These are phyloP conservation scores for Eulemur mongoz DNA, from an alignment of 2,797 vertebrate genomes.

Conservation along the genomic window DNA sequence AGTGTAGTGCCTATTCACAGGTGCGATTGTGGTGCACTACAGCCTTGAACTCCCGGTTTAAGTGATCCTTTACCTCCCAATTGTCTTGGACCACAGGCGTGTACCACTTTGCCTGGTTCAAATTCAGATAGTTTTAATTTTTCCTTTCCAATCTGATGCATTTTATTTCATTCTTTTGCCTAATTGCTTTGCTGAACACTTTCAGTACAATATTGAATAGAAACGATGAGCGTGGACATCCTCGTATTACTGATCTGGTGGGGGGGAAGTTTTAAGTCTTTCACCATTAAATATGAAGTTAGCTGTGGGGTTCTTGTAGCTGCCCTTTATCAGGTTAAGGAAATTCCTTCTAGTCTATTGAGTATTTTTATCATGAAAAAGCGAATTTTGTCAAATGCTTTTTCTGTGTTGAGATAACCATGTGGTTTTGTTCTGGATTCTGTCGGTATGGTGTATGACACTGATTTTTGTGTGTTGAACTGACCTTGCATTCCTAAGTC, in stretches of 20 bases:
- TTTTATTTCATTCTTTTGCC: not conserved
- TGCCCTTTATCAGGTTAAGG: not conserved
- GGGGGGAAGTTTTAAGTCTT: not conserved
- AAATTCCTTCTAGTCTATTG: not conserved
- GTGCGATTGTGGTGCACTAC: no score
- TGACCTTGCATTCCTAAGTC: not conserved
- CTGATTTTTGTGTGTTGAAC: not conserved
- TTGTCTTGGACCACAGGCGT: no score
- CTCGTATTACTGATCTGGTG: not conserved
- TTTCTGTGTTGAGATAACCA: not conserved
- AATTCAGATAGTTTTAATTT: not conserved
- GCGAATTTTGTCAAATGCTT: not conserved
- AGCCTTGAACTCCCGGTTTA: no score
- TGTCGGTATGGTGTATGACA: not conserved
- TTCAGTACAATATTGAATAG: not conserved
- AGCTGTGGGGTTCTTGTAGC: not conserved
- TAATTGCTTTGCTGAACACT: no score
- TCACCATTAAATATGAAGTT: not conserved
- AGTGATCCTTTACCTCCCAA: no score
- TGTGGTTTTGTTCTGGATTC: not conserved
- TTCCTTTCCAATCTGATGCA: not conserved
- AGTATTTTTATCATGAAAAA: not conserved
- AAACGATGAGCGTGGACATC: not conserved
- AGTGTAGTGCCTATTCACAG: no score
- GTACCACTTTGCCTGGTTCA: no score